Evolutionary conservation across 2,888 invertebrate species (phyloP), one percentile per base, ranked within the genome.

Genomic region (Luperina nickerlii): DNA sequence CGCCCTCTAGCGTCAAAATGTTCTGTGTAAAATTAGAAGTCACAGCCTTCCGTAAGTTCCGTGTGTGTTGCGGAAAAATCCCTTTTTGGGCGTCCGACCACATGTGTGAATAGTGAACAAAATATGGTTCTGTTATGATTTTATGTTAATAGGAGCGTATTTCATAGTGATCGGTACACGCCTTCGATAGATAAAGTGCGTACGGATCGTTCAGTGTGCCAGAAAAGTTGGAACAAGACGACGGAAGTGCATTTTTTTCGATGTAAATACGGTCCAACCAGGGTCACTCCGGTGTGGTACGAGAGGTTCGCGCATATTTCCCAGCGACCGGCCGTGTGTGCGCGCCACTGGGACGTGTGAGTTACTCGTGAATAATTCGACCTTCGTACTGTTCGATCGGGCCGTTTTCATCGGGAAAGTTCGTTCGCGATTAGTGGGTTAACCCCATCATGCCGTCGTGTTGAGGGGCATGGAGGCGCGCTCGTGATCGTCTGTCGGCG

Each of bases 11-110:
- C 89, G 96, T 86, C 86, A 89, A 95, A 94, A 95, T 93, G 93
- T 95, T 92, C 89, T 90, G 91, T 95, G 93, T 96, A 96, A 96
- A 96, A 95, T 96, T 96, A 96, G 96, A 97, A 96, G 96, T 96
- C 96, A 95, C 94, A 96, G 96, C 95, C 95, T 96, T 96, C 96
- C 94, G 95, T 95, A 94, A 96, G 96, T 96, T 97, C 96, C 96
- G 96, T 97, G 96, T 96, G 95, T 96, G 95, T 95, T 96, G 96
- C 95, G 96, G 97, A 97, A 97, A 97, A 97, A 97, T 97, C 97
- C 97, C 97, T 97, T 97, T 97, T 97, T 97, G 97, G 97, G 97
- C 97, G 97, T 97, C 97, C 97, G 97, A 97, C 97, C 97, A 97
- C 97, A 97, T 97, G 97, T 97, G 97, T 97, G 96, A 94, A 95